Conservation (phyloP, 2,113 vertebrate species). For the Rhea americana region DNA sequence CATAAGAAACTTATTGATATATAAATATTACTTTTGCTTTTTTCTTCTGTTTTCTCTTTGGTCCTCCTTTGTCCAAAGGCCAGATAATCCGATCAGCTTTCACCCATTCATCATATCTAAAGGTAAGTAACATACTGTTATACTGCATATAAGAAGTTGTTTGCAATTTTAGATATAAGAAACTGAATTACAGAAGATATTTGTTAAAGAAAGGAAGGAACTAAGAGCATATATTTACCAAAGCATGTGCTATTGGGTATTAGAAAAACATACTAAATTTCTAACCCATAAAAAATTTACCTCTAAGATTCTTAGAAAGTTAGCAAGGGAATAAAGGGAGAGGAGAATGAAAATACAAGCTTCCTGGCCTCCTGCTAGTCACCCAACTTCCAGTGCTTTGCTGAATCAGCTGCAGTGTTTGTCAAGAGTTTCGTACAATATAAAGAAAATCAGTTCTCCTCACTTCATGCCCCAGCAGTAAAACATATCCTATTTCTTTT, state of each 20-base stretch:
- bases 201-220: background rate
- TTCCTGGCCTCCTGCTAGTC: background rate
- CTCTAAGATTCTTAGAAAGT: background rate
- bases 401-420: background rate
- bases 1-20: background rate
- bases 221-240: background rate
- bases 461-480: background rate
- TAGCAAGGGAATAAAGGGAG: background rate
- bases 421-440: background rate
- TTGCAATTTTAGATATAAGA: background rate
- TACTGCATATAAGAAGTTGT: background rate
- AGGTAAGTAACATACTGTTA: background rate
- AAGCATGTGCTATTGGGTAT: background rate
- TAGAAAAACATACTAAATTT: background rate
- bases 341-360: background rate
- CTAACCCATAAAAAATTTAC: background rate
- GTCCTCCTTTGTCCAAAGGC: constrained; percentile 92
- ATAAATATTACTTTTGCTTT: constrained; percentile 86
- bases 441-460: background rate
- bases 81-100: constrained; percentile 98
- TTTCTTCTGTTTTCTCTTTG: constrained; percentile 92
- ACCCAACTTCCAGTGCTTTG: too few relatives aligned
- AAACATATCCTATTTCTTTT: background rate
- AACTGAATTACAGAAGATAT: background rate
- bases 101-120: constrained; percentile 98